phyloP scores from a whole-genome alignment of 2,888 invertebrate species.

The Lamellibrachia columna region DNA sequence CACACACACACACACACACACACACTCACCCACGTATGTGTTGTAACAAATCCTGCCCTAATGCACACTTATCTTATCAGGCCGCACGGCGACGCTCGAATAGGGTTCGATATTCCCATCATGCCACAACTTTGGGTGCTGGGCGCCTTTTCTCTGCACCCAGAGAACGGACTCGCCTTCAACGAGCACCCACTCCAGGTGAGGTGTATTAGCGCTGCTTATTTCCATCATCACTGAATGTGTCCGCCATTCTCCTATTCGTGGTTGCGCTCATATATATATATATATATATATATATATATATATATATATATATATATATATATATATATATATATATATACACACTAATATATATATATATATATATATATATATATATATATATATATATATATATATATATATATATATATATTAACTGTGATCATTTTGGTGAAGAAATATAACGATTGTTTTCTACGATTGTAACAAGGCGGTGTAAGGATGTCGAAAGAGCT shows the following conservation, averaged over 20 bases:
- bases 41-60: background rate
- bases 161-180: constrained; percentile 87
- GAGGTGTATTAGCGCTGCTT: constrained; percentile 33
- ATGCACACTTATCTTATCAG: background rate
- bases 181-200: constrained; percentile 80
- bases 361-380: constrained; percentile 3
- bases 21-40: background rate
- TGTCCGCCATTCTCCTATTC: background rate
- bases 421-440: background rate
- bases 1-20: no score
- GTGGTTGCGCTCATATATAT: background rate
- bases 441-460: no score
- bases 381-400: background rate
- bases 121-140: constrained; percentile 79
- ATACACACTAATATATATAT: no score
- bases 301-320: no score
- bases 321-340: no score
- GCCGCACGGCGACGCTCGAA: background rate
- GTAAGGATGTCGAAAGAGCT: no score
- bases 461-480: no score
- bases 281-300: no score
- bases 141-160: constrained; percentile 89
- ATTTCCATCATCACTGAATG: background rate
- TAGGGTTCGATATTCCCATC: background rate
- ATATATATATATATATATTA: constrained; percentile 22